Base-by-base conservation (phyloP, 92 coral and sea anemone genomes). In the Phymanthus crucifer region DNA sequence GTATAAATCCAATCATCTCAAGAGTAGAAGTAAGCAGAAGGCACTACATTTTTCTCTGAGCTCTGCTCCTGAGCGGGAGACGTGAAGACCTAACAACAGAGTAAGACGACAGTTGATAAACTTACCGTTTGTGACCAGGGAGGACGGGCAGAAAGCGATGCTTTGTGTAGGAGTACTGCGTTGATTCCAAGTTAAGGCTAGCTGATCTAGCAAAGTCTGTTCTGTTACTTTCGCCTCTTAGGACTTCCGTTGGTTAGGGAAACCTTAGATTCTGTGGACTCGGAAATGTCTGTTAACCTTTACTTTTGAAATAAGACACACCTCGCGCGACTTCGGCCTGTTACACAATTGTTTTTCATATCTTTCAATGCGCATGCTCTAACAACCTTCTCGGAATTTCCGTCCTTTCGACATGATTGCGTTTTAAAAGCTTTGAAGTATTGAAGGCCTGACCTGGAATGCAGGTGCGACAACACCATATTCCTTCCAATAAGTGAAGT, bases 261-360 rank as follows among this genome's bases (percentile, higher is more conserved):
- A 82, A 82, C 74, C 18, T 35, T 61, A 58, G 78, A 74, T 65
- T 31, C 80, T 61, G 70, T 11, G 21, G 65, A 35, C 74, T 73
- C 86, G 86, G 86, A 82, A 82, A 82, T 34, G 73, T 38, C 79
- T 64, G 80, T 82, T 82, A 82, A 74, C 86, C 86, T 74, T 56
- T 57, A 17, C 13, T 70, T 74, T 82, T 61, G 72, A 75, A 66
- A 73, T 36, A 26, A 26, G 73, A 74, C 86, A 82, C 57, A 78
- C 72, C 74, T 52, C 34, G 80, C 70, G 69, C 52, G 33, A 38
- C n/a, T n/a, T n/a, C n/a, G 38, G 69, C 31, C 54, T 29, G 40
- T 65, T 77, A 16, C 78, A 50, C 35, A 75, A 75, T 24, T 38
- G 47, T 27, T 77, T 61, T 38, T 61, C 40, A 61, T 31, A 38